These are phyloP conservation scores for Petrolisthes cinctipes DNA, from an alignment of 2,888 invertebrate species.

Conservation along the genomic window DNA sequence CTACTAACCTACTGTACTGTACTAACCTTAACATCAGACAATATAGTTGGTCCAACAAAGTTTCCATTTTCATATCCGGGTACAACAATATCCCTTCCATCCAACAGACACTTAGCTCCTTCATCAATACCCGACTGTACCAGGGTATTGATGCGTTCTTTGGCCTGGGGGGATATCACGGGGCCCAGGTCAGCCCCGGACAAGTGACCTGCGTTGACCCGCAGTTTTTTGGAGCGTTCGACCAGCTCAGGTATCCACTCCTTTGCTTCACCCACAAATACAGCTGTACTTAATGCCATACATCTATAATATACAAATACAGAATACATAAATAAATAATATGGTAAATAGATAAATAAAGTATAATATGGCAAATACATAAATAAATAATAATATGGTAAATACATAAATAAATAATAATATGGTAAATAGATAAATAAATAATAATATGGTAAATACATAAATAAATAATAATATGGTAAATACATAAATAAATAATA, in stretches of 20 bases:
- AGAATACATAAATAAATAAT: background rate
- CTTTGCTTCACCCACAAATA: conserved; percentile 91
- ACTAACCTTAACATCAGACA: conserved; percentile 74
- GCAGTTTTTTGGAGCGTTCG: conserved; percentile 82
- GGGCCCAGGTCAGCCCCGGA: conserved; percentile 78
- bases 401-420: too few relatives aligned
- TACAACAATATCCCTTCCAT: too few relatives aligned
- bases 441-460: background rate
- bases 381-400: too few relatives aligned
- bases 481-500: background rate
- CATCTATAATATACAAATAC: too few relatives aligned
- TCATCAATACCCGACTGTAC: conserved; percentile 87
- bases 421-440: too few relatives aligned
- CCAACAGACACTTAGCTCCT: conserved; percentile 82
- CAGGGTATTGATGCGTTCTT: conserved; percentile 82
- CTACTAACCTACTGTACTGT: too few relatives aligned
- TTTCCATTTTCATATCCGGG: conserved; percentile 72
- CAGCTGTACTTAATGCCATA: conserved; percentile 96
- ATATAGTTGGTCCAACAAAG: conserved; percentile 96
- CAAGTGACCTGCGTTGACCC: conserved; percentile 84
- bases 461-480: too few relatives aligned
- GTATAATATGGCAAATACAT: too few relatives aligned
- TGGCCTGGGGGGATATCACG: conserved; percentile 92
- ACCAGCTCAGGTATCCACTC: conserved; percentile 95
- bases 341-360: background rate